Evolutionary conservation across 2,888 invertebrate species (phyloP).

Genomic region (Chromoteleia sp.): DNA sequence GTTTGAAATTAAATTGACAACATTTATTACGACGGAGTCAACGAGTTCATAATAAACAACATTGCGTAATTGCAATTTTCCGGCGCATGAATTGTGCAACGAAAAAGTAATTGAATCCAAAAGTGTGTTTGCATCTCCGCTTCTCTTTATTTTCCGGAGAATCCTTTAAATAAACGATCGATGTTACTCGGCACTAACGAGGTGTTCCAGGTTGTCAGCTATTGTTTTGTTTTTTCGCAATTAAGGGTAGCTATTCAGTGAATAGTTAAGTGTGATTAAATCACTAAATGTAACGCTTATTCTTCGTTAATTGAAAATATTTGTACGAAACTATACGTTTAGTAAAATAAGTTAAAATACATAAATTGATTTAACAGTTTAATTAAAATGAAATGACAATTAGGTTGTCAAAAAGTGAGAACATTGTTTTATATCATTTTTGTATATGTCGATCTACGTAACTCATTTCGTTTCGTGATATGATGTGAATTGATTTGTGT

Average conservation of each 20-base stretch:
- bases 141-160: conserved; percentile 37
- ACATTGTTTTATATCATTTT: no score
- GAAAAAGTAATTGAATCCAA: conserved; percentile 50
- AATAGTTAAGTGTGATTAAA: conserved; percentile 61
- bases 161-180: conserved; percentile 67
- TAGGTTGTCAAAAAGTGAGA: no score
- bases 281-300: conserved; percentile 49
- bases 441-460: no score
- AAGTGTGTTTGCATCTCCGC: conserved; percentile 38
- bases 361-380: neutral
- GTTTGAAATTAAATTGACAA: conserved; percentile 12
- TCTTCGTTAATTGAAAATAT: conserved; percentile 44
- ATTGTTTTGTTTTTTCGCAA: conserved; percentile 63
- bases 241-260: conserved; percentile 53
- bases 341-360: neutral
- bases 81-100: conserved; percentile 13
- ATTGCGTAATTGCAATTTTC: conserved; percentile 3
- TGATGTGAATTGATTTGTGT: no score
- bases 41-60: neutral
- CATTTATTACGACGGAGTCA: neutral
- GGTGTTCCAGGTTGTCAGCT: conserved; percentile 48
- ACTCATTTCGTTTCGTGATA: no score
- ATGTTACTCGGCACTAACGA: conserved; percentile 62
- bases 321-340: conserved; percentile 1
- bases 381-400: conserved; percentile 7